phyloP scores from a whole-genome alignment of 2,888 invertebrate species.

The Ophioninae sp. region DNA sequence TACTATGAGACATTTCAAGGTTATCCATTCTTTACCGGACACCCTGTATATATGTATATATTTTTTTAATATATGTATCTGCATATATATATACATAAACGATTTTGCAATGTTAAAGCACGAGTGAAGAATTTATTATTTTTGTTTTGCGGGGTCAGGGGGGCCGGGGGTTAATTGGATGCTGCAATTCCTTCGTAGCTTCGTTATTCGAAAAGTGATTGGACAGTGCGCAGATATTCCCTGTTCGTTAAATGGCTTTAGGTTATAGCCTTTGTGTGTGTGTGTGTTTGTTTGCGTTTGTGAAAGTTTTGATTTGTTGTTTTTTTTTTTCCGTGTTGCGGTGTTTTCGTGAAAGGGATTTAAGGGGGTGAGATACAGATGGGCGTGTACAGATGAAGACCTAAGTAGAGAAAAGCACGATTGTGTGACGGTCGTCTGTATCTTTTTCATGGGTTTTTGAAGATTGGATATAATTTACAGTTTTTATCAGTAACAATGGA shows the following conservation, averaged over 20 bases:
- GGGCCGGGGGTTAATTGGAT: slow-evolving; percentile 61
- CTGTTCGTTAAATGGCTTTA: neutral
- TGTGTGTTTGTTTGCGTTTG: neutral
- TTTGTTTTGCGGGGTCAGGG: neutral
- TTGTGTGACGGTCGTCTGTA: neutral
- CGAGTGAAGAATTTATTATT: slow-evolving; percentile 43
- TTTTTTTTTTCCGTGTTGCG: neutral
- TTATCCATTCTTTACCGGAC: no score
- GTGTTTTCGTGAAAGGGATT: neutral
- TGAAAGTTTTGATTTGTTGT: neutral
- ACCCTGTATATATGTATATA: neutral
- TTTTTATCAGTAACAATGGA: no score
- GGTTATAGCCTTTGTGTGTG: neutral
- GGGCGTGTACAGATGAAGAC: neutral
- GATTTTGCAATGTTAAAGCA: slow-evolving; percentile 66
- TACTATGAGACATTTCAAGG: no score
- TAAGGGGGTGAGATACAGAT: neutral
- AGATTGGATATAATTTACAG: no score
- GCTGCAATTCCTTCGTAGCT: slow-evolving; percentile 15
- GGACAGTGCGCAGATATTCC: neutral
- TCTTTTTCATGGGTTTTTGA: no score
- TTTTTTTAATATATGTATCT: neutral
- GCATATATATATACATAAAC: slow-evolving; percentile 68
- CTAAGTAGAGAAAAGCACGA: neutral
- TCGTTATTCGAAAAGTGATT: neutral